phyloP scores from a whole-genome alignment of 2,113 vertebrate species.

The Ptilonorhynchus violaceus region DNA sequence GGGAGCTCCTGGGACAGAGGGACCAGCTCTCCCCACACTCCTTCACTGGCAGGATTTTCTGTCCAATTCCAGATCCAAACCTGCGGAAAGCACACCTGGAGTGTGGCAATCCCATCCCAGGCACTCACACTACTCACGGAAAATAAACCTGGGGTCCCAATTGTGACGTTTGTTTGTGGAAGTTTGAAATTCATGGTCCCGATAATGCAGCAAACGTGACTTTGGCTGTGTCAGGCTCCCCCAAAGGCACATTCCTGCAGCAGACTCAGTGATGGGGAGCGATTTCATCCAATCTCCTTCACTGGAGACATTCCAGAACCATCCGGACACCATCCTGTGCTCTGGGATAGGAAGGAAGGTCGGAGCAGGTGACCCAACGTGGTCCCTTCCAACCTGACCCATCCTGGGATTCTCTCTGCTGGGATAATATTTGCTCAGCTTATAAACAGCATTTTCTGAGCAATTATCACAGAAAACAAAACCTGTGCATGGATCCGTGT shows the following conservation, averaged over 20 bases:
- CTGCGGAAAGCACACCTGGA: not conserved
- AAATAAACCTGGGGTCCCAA: not conserved
- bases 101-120: slow-evolving; percentile 21
- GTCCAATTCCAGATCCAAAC: not conserved
- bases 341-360: not conserved
- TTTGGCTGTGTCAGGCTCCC: not conserved
- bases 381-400: not conserved
- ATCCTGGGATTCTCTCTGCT: not conserved
- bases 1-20: not conserved
- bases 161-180: not conserved
- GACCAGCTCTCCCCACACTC: not conserved
- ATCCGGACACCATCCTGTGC: not conserved
- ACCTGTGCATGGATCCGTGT: not conserved
- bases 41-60: not conserved
- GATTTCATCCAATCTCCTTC: not conserved
- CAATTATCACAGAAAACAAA: not conserved
- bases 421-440: not conserved
- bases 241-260: not conserved
- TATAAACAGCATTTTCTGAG: not conserved
- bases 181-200: not conserved
- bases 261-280: fast-evolving
- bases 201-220: not conserved
- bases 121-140: not conserved
- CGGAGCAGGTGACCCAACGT: not conserved
- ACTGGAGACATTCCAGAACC: not conserved